Evolutionary conservation across 1,140 invertebrate genomes (phyloP), one percentile per base, ranked within the genome.

Genomic region (Pogonus chalceus): DNA sequence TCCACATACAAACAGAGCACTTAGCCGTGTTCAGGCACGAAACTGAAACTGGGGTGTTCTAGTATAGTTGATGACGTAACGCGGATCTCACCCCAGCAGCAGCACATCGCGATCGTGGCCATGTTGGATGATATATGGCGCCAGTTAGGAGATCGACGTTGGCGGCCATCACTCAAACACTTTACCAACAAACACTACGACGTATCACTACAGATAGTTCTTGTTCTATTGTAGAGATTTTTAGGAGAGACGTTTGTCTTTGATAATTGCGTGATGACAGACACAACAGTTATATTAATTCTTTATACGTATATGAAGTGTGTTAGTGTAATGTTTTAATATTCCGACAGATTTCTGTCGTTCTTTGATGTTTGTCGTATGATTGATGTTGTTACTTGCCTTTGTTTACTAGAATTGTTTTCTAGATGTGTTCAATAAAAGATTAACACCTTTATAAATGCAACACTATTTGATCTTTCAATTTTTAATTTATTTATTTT

Each of bases 41-140:
- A n/a, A n/a, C 37, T 43, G 37, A 43, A 18, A 31, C 26, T 31
- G 18, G 37, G 37, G 37, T 43, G n/a, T n/a, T n/a, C n/a, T n/a
- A n/a, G n/a, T n/a, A n/a, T n/a, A 43, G 37, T n/a, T 4, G 56
- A 60, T 64, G 61, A 66, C 68, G 69, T 69, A 66, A 69, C 62
- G 62, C 64, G 64, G n/a, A n/a, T 43, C 37, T 43, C 65, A 64
- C 65, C 59, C 67, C 59, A 59, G 46, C 61, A 54, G 54, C 62
- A 54, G 58, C 60, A 65, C 63, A 61, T 66, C 61, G 64, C 61
- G 64, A 61, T 62, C 65, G 54, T 69, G 71, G 71, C 72, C 72
- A 73, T 74, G 68, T 73, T 73, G 72, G 72, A 74, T 74, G 71
- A 74, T 73, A 69, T 72, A 74, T 74, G 71, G 72, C 71, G 67